phyloP scores from a whole-genome alignment of 2,888 invertebrate species.

The Tuta absoluta region DNA sequence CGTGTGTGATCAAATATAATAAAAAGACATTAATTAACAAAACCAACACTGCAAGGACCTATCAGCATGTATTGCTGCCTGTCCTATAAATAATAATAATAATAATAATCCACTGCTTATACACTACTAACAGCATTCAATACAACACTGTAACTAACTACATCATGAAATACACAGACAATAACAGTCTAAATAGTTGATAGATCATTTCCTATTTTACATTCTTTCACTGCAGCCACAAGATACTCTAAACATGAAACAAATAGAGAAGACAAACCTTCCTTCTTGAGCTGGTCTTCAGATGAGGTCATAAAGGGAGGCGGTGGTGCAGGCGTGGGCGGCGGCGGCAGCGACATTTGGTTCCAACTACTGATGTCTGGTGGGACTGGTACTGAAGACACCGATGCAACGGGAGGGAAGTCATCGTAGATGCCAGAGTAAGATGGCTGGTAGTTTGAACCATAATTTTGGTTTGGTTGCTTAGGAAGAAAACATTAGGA shows the following conservation, averaged over 20 bases:
- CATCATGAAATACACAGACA: background rate
- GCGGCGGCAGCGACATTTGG: constrained; percentile 68
- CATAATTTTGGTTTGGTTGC: constrained; percentile 45
- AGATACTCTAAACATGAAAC: background rate
- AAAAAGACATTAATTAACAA: too few relatives aligned
- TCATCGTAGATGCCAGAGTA: constrained; percentile 71
- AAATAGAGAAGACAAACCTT: constrained; percentile 56
- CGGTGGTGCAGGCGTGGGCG: constrained; percentile 44
- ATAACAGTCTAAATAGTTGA: background rate
- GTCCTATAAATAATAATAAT: too few relatives aligned
- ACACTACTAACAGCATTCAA: background rate
- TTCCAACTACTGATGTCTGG: constrained; percentile 67
- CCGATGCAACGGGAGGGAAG: constrained; percentile 53
- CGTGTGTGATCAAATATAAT: too few relatives aligned
- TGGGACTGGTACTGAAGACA: constrained; percentile 46
- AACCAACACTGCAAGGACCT: too few relatives aligned
- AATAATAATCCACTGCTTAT: too few relatives aligned
- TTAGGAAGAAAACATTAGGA: constrained; percentile 16
- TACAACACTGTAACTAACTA: background rate
- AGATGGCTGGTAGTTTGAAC: constrained; percentile 54
- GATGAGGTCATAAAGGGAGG: constrained; percentile 56
- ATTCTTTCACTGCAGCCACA: background rate
- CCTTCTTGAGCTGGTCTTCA: constrained; percentile 77
- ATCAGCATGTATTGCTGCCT: too few relatives aligned
- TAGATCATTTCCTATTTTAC: background rate